These are phyloP conservation scores for Phylloscopus collybita DNA, from an alignment of 2,797 vertebrate species.

Conservation along the genomic window DNA sequence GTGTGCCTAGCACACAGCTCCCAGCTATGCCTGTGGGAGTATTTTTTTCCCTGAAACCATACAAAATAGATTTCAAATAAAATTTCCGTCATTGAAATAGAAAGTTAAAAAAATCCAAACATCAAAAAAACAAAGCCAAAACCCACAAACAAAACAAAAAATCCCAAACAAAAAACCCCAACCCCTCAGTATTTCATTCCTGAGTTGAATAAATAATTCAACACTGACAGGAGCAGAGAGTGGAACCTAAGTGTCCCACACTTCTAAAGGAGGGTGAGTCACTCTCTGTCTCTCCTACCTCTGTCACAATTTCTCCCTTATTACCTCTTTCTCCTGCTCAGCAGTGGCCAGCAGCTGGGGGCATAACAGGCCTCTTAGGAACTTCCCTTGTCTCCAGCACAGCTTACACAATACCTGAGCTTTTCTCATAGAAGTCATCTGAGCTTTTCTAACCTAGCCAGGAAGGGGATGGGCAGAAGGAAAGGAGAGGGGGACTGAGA, in stretches of 20 bases:
- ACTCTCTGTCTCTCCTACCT: not conserved
- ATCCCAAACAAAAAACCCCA: too few relatives aligned
- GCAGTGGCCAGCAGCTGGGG: not conserved
- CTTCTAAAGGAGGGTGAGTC: not conserved
- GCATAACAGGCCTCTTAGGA: not conserved
- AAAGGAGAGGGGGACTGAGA: too few relatives aligned
- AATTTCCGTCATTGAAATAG: not conserved
- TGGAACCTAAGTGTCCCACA: not conserved
- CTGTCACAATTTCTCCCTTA: not conserved
- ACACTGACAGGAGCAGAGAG: not conserved
- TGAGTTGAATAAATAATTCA: slow-evolving; percentile 30
- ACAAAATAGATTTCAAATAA: slow-evolving; percentile 4
- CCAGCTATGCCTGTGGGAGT: not conserved
- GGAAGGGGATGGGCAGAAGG: not conserved
- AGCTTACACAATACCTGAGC: not conserved
- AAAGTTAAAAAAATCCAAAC: not conserved
- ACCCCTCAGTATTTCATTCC: not conserved
- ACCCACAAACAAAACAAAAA: too few relatives aligned
- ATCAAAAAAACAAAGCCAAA: too few relatives aligned
- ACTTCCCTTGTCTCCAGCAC: not conserved
- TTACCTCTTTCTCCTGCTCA: not conserved
- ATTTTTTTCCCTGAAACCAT: not conserved
- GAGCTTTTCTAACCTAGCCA: not conserved
- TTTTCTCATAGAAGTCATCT: not conserved
- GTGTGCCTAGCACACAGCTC: not conserved